Conservation (phyloP, 2,797 vertebrate species). For the Sciurus carolinensis region DNA sequence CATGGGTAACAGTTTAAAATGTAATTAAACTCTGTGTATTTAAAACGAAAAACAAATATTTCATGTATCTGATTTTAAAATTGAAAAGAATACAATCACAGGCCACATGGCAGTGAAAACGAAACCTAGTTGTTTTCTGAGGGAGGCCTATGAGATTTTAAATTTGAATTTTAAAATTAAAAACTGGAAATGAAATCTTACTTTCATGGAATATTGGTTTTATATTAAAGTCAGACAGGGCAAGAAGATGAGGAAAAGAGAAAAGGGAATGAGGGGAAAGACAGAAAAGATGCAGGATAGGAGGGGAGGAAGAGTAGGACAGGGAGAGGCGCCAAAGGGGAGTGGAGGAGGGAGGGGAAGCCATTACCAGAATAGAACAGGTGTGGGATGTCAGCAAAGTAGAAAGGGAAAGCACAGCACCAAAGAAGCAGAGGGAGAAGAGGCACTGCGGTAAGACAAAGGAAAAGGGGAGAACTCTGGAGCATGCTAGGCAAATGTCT, state of each 20-base stretch:
- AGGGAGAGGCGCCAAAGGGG: neutral
- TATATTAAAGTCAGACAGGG: neutral
- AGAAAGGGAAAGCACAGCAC: neutral
- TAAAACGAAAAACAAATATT: slow-evolving; percentile 72
- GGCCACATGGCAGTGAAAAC: slow-evolving; percentile 9
- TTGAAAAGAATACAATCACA: slow-evolving; percentile 37
- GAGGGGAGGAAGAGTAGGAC: neutral
- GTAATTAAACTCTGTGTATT: slow-evolving; percentile 75
- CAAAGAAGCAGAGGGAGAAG: neutral
- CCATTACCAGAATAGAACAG: neutral
- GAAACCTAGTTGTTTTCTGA: neutral
- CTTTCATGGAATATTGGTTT: slow-evolving; percentile 41
- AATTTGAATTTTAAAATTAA: slow-evolving; percentile 61
- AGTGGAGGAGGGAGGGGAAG: neutral
- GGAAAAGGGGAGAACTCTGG: neutral
- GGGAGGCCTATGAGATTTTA: slow-evolving; percentile 2
- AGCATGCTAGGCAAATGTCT: neutral
- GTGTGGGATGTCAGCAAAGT: neutral
- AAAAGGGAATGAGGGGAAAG: neutral
- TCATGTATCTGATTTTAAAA: slow-evolving; percentile 64
- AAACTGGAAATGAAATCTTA: slow-evolving; percentile 32
- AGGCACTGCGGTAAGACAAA: neutral
- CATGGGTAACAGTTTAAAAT: slow-evolving; percentile 45
- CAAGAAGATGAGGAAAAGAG: neutral
- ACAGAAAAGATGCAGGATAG: neutral